Evolutionary conservation across 2,113 vertebrate species (phyloP), one percentile per base, ranked within the genome.

Genomic region (Indicator indicator): DNA sequence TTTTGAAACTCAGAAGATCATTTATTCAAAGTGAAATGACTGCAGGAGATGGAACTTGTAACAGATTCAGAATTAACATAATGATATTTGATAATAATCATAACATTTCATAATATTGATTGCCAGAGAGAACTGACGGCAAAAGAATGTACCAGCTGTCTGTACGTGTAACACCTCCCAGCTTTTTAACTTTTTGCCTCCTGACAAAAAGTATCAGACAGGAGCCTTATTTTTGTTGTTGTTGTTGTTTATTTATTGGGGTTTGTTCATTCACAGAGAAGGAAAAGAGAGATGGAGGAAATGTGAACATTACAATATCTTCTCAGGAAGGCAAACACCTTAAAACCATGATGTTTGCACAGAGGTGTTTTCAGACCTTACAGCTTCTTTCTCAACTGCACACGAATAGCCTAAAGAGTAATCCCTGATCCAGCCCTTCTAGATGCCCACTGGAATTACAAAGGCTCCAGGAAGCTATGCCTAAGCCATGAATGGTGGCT

Each of bases 91-190:
- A 93, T 97, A 97, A 96, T 95, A 95, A 97, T 95, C 95, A 91
- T 90, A 95, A 96, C 96, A 96, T 95, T 97, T 95, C 95, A 95
- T 84, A 97, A 96, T 96, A 97, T 97, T 95, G 96, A 97, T 95
- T 93, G 90, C 94, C 6, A 9, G 83, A 95, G 92, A 94, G 55
- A 96, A 46, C 79, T 94, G 93, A 95, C 91, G 90, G 94, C 65
- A 79, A 90, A 88, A 94, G 90, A 73, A 94, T 82, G 32, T 90
- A 69, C 88, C 83, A 93, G 91, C 95, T 95, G 94, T 83, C 91
- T 95, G 78, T 91, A 91, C 21, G 2, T 83, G 90, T 65, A 95
- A 86, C 80, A 95, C 90, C 88, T 88, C 83, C 67, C 76, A 82
- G 73, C 5, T 90, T 90, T 88, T 93, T 67, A 91, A 93, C 55